These are phyloP conservation scores for Acrobasis suavella DNA, from an alignment of 2,888 invertebrate genomes.

Conservation along the genomic window DNA sequence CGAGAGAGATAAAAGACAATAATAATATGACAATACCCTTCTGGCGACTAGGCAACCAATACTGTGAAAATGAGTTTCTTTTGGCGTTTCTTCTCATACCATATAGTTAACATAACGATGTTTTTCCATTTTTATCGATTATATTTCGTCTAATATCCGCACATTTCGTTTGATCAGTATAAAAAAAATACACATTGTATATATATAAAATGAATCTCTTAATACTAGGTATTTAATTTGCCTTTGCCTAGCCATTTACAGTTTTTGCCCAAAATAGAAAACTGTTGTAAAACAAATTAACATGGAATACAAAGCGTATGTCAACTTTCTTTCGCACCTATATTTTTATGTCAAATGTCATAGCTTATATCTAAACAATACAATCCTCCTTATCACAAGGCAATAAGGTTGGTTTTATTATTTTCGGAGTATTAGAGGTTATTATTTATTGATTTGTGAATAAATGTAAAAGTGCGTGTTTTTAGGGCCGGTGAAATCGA, in stretches of 20 bases:
- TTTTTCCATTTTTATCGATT: no score
- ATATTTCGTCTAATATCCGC: no score
- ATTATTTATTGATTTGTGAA: conserved; percentile 75
- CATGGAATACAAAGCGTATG: conserved; percentile 16
- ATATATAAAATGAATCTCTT: no score
- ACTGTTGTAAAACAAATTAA: conserved; percentile 5
- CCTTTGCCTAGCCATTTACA: neutral
- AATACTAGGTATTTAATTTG: no score
- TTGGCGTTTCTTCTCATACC: no score
- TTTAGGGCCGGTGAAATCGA: conserved; percentile 57
- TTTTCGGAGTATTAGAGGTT: conserved; percentile 29
- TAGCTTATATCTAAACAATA: conserved; percentile 24
- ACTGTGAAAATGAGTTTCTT: no score
- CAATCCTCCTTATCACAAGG: conserved; percentile 20
- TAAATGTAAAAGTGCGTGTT: conserved; percentile 67
- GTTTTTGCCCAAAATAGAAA: conserved; percentile 3
- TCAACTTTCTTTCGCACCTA: conserved; percentile 69
- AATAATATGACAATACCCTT: no score
- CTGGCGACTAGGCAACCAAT: no score
- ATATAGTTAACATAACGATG: no score
- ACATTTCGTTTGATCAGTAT: no score
- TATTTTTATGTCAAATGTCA: conserved; percentile 47
- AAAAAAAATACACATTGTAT: no score
- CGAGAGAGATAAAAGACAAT: no score
- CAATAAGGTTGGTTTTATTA: conserved; percentile 32